Evolutionary conservation across 1,140 invertebrate genomes (phyloP), one percentile per base, ranked within the genome.

Genomic region (Pygmarrhopalites habei): DNA sequence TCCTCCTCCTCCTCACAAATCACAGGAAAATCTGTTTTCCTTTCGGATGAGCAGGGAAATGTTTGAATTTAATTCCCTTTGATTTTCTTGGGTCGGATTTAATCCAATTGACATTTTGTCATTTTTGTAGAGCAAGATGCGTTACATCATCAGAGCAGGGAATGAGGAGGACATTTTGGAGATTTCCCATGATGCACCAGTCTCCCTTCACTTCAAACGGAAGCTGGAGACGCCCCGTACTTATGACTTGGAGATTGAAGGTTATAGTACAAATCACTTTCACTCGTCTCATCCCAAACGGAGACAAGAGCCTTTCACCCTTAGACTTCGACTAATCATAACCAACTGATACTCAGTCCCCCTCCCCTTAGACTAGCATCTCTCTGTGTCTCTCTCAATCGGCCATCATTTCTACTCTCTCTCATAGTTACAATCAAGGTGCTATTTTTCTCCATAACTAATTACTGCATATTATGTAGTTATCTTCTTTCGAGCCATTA

Each of bases 161-260:
- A 86, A 87, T 73, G 81, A 86, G 57, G 74, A 78, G 1, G 78
- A 79, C n/a, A 75, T 81, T 26, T 87, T 88, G 71, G 80, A 85
- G 64, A 78, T 88, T 66, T 74, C 80, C n/a, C 81, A 81, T 52
- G 79, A 82, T 60, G 84, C 82, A 17, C 76, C 86, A 1, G 84
- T 81, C 78, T 78, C 80, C 1, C 71, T 86, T 2, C 83, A 85
- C 70, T 86, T 86, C 75, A 77, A 75, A 29, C 76, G 76, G 59
- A 77, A 82, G 52, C 71, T 85, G 1, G 80, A 81, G 68, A 71
- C 76, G 55, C 78, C 82, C 1, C 78, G 75, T 2, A 74, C 77
- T 2, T 86, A 82, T 73, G 73, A 80, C 41, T 65, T 86, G 58
- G 76, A 83, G 53, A 81, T 86, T 17, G 75, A 80, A 30, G 82